phyloP scores from a whole-genome alignment of 2,113 vertebrate genomes.

The Serinus canaria region DNA sequence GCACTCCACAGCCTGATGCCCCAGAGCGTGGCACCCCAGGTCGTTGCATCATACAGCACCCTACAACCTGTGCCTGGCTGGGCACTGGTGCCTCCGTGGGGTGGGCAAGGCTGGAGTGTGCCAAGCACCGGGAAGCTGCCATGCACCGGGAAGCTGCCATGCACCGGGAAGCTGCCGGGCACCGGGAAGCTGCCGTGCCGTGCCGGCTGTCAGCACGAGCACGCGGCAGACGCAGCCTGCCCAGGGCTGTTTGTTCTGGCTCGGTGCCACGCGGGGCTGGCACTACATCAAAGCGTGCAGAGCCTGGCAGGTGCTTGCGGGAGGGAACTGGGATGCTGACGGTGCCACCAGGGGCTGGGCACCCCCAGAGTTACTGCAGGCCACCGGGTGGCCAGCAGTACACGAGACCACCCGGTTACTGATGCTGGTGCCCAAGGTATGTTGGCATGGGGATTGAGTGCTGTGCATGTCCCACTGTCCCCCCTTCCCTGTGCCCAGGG shows the following conservation, averaged over 20 bases:
- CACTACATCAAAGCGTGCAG: conserved; percentile 30
- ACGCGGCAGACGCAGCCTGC: conserved; percentile 53
- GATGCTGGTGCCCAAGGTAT: not conserved
- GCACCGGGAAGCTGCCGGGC: not conserved
- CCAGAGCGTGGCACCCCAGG: not conserved
- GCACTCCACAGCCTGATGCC: not conserved
- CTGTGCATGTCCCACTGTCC: not conserved
- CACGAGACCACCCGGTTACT: accelerated
- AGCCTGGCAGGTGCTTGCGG: conserved; percentile 32
- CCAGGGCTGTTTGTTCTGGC: conserved; percentile 67
- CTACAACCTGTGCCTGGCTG: not conserved
- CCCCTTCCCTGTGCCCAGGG: not conserved
- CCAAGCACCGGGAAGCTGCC: not conserved
- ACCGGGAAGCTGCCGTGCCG: not conserved
- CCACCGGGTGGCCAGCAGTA: not conserved
- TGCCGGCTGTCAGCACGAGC: conserved; percentile 19
- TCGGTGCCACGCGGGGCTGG: conserved; percentile 33
- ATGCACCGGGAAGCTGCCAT: not conserved
- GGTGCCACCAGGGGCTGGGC: not conserved
- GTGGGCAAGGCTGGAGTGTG: not conserved
- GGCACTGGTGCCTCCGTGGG: not conserved
- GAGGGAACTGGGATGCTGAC: not conserved
- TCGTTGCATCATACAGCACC: accelerated
- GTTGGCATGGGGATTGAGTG: accelerated
- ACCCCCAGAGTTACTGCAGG: accelerated